Base-by-base conservation (phyloP, 2,888 invertebrate genomes). In the Drosophila limbata region DNA sequence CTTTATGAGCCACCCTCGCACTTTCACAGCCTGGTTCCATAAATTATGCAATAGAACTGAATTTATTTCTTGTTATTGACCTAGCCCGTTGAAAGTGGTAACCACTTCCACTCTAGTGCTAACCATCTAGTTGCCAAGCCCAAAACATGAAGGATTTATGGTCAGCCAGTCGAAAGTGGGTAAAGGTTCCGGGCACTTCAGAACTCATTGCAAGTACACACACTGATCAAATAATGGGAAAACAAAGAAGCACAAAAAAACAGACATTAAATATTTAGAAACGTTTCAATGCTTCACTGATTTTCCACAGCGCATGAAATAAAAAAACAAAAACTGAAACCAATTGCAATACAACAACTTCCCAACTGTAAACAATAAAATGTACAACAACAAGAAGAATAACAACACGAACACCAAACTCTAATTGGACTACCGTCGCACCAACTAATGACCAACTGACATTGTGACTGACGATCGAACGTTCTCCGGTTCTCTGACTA, bases 61-160 rank as follows among this genome's bases (percentile, higher is more conserved):
- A 61, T 53, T 28, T 15, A 53, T 15, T 65, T 61, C 33, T 42
- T 42, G 39, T 37, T 60, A 61, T 55, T 79, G 77, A 77, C 79
- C 79, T 79, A 79, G 76, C 62, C 42, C 40, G 51, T 77, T 55
- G 77, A 77, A 77, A 79, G 70, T 73, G 65, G 68, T 73, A 69
- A 60, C 59, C 63, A 84, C 78, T 78, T 84, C 70, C 81, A 87
- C 48, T 61, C 35, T 52, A 70, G 52, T 62, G 48, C 8, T n/a
- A 56, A 45, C 53, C 42, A 57, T 28, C 42, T 13, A 25, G 48
- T 17, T 48, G 48, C 44, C 37, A 33, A 44, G 39, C 11, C 31
- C 40, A 45, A 63, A 33, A 44, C 40, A 33, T 71, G 77, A 82
- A 73, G 84, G 73, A 84, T 83, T 84, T 83, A 80, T 70, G 76